Base-by-base conservation (phyloP, 2,113 vertebrate species). In the Thalassarche chlororhynchos region DNA sequence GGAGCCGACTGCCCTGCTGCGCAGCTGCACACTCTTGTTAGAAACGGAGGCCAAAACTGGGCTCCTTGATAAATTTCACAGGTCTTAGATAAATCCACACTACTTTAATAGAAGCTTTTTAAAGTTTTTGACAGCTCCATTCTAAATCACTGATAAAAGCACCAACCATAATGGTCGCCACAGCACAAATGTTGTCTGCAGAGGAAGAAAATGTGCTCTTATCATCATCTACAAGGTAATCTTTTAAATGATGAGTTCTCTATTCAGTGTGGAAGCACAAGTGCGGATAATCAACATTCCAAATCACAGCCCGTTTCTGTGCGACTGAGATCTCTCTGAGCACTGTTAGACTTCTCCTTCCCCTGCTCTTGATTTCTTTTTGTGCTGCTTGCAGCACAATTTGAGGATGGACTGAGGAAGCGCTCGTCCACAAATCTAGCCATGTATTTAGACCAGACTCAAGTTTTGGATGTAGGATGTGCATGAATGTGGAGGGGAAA, bases 181-280 rank as follows among this genome's bases (percentile, higher is more conserved):
- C 44, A 26, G 69, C 55, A 89, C 86, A 90, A 90, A 83, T 60
- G 75, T 47, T 88, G 89, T 47, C 88, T 89, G 78, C 85, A 96
- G 79, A 71, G 52, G 72, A 87, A 76, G 78, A 82, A 94, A 95
- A 95, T 86, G 76, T 89, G 87, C 88, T 94, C 90, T 97, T 96
- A 93, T 90, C 92, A 81, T 44, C 88, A 94, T 57, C 93, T 93
- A 84, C 85, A 87, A 90, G 88, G 40, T 84, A 97, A 96, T 93
- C 84, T 96, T 87, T 95, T 72, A 95, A 90, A 95, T 75, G 9
- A 76, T 52, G 72, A 90, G 65, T 47, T 87, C 72, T 76, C 65
- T 71, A 36, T 78, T 89, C 57, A 36, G 60, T 0, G 24, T 51
- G 16, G n/a, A 93, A 82, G 84, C 70, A 58, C 51, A 68, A 85